Conservation (phyloP, 2,797 vertebrate species). For the Amphiprion clarkii region DNA sequence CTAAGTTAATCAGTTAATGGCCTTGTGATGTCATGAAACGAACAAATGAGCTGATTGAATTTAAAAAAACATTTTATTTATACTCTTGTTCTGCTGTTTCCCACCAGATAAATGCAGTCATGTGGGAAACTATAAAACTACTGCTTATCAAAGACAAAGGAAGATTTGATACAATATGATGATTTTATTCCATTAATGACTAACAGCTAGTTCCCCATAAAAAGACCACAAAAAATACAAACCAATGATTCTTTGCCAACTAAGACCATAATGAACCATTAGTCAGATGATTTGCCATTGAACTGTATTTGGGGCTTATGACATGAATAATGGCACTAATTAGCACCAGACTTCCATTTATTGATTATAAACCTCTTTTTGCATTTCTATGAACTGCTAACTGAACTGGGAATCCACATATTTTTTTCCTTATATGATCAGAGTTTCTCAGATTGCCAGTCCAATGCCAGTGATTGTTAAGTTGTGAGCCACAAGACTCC, state of each 20-base stretch:
- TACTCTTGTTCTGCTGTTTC: too few species aligned
- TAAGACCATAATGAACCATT: constrained; percentile 44
- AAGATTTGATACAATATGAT: constrained; percentile 14
- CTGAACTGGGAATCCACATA: too few species aligned
- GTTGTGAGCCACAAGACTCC: not conserved
- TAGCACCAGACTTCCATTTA: not conserved
- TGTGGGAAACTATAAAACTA: not conserved
- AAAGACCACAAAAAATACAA: constrained; percentile 14
- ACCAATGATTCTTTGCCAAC: constrained; percentile 39
- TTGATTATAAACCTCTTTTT: constrained; percentile 27
- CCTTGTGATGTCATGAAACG: not conserved
- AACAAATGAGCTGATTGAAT: constrained; percentile 3
- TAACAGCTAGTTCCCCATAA: constrained; percentile 28
- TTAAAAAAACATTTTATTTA: not conserved
- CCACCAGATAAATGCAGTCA: not conserved
- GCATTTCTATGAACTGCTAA: not conserved
- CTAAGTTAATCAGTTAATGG: not conserved
- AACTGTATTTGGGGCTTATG: constrained; percentile 34
- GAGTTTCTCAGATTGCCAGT: not conserved
- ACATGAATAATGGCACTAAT: constrained; percentile 29
- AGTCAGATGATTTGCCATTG: constrained; percentile 22
- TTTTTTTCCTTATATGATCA: not conserved
- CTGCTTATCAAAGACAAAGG: not conserved
- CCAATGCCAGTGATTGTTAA: not conserved
- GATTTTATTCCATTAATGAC: constrained; percentile 32